Evolutionary conservation across 2,797 vertebrate species (phyloP), one percentile per base, ranked within the genome.

Genomic region (Molossus molossus): DNA sequence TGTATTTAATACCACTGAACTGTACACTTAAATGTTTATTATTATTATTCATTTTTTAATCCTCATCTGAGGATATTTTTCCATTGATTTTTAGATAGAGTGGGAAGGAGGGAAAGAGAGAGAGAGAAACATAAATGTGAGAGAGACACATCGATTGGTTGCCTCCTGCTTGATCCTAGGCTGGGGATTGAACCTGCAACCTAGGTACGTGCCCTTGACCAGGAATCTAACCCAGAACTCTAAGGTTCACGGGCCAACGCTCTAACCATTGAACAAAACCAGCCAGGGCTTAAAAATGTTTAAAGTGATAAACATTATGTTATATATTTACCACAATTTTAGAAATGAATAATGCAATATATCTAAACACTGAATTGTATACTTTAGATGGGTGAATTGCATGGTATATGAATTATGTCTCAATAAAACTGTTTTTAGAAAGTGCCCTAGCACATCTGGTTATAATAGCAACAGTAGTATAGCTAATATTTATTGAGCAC

Each of bases 271-370:
- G 40, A 45, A 6, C 40, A 5, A 45, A 45, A 45, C 40, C 40
- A 45, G 40, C 40, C 40, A 45, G 40, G 40, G 40, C 57, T 40
- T 65, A 15, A 57, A 91, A 77, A 64, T 48, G 33, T 45, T 45
- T 29, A 79, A n/a, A 18, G 13, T 6, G 55, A n/a, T 87, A 58
- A 58, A 60, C 62, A 77, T 48, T 64, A 40, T 65, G 13, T 64
- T 79, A n/a, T 55, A 40, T 48, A 57, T 73, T 86, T 86, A 21
- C 57, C 57, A 73, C 53, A 64, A 53, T 77, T 85, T 94, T 53
- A 84, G 5, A 90, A 85, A 70, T 40, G 64, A 82, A 76, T 87
- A 58, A 40, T 33, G 53, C 69, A 29, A 82, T 60, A 76, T 77
- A 55, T 21, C 29, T 14, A 77, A 87, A 40, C 33, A 10, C 55